phyloP scores from a whole-genome alignment of 2,888 invertebrate species.

The Oligia fasciuncula region DNA sequence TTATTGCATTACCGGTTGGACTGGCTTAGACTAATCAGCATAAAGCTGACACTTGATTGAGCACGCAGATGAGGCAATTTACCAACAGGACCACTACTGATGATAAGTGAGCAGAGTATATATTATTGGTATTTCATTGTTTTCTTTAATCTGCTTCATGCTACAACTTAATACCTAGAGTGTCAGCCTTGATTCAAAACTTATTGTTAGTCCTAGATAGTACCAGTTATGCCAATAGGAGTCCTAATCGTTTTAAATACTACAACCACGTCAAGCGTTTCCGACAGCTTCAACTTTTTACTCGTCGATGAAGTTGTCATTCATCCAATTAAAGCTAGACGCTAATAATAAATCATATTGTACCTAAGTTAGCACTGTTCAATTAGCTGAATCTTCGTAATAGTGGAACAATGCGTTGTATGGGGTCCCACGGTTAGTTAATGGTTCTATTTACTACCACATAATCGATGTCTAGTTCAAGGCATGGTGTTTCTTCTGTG shows the following conservation, averaged over 20 bases:
- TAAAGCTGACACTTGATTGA: constrained; percentile 30
- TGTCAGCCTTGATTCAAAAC: neutral
- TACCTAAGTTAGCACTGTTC: constrained; percentile 36
- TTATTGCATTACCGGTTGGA: constrained; percentile 61
- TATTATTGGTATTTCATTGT: neutral
- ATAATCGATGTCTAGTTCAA: constrained; percentile 78
- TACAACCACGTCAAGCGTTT: constrained; percentile 5
- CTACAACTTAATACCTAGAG: neutral
- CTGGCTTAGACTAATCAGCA: constrained; percentile 26
- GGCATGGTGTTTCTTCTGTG: constrained; percentile 57
- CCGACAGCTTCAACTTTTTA: constrained; percentile 33
- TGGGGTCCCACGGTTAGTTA: constrained; percentile 73
- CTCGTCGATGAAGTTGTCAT: constrained; percentile 49
- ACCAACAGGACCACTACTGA: neutral
- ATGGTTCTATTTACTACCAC: constrained; percentile 66
- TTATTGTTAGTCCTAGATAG: neutral
- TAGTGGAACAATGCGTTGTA: constrained; percentile 70
- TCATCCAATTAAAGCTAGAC: constrained; percentile 44
- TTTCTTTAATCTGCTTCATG: neutral
- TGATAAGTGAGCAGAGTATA: neutral
- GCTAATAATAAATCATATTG: constrained; percentile 48
- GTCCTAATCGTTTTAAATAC: constrained; percentile 3
- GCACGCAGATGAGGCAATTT: neutral
- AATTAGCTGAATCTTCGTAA: constrained; percentile 60
- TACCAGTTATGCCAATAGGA: neutral